Percentiles rank a stretch among this genome's conserved stretches.
phyloP scores from a whole-genome alignment of 2,888 invertebrate species.

The Stenodema calcarata region DNA sequence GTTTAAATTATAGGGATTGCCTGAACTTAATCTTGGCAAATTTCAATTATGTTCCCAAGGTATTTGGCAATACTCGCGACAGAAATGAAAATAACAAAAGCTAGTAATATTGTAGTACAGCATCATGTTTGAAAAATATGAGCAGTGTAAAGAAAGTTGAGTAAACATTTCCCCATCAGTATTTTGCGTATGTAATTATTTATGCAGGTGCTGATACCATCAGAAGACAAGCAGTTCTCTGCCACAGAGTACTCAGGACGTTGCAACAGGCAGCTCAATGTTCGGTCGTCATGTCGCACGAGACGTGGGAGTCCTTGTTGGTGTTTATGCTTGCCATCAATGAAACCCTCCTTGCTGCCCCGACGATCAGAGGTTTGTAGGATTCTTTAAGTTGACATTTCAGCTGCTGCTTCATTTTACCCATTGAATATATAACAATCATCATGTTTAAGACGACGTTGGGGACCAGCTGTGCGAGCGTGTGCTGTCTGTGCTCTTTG shows the following conservation, averaged over 20 bases:
- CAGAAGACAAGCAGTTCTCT: slow-evolving; percentile 90
- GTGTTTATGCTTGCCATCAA: slow-evolving; percentile 89
- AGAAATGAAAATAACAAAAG: too few species aligned
- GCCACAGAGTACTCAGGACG: slow-evolving; percentile 87
- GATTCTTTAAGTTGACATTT: not conserved
- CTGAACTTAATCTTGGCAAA: too few species aligned
- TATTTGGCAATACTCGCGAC: too few species aligned
- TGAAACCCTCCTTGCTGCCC: slow-evolving; percentile 88
- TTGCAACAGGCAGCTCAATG: slow-evolving; percentile 81
- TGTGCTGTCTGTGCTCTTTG: slow-evolving; percentile 90
- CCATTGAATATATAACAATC: not conserved
- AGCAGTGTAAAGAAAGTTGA: too few species aligned
- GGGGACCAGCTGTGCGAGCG: slow-evolving; percentile 93
- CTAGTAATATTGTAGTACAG: too few species aligned
- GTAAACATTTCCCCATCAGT: too few species aligned
- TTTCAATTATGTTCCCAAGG: too few species aligned
- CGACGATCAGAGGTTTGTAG: slow-evolving; percentile 75
- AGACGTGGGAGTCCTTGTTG: slow-evolving; percentile 90
- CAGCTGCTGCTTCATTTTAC: not conserved
- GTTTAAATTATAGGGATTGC: too few species aligned
- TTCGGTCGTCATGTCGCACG: slow-evolving; percentile 76
- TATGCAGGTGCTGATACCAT: slow-evolving; percentile 75
- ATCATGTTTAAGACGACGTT: slow-evolving; percentile 74
- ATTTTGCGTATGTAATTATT: not conserved
- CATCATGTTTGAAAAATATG: too few species aligned